Base-by-base conservation (phyloP, 2,797 vertebrate genomes). In the Botia kubotai region DNA sequence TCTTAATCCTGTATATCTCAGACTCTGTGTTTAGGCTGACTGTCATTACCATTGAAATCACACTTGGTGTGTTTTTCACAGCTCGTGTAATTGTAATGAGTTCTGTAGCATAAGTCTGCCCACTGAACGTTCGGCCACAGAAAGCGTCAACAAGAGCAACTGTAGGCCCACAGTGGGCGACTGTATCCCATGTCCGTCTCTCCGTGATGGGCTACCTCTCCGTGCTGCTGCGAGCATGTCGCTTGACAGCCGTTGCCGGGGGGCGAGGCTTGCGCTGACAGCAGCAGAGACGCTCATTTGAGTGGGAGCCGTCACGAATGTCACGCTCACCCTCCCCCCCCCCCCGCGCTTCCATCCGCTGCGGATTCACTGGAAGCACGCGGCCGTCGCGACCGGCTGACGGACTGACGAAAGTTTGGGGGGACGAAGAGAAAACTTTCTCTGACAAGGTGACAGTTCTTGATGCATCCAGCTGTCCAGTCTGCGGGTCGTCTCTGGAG, bases 231-330 rank as follows among this genome's bases (percentile, higher is more conserved):
- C 91, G 93, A 94, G 95, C 93, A 94, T 93, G 91, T 95, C 92
- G 94, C 95, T 94, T 97, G 96, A 97, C 97, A 98, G 96, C 94
- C 96, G 94, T 97, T 91, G 97, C 97, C 96, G 94, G 93, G 89
- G 97, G 97, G 95, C 95, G 96, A 96, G 95, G 95, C 96, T 96
- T 96, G 95, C 95, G 94, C 95, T 98, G 97, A 98, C 97, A 97
- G 96, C 95, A 96, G 95, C 95, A 95, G 94, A 95, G 95, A 95
- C 88, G 94, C 95, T 96, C 95, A 98, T 97, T 98, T 97, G 96
- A 98, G 96, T 72, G 95, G 94, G 94, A 97, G 96, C 96, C 96
- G 94, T 96, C 97, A 96, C 71, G 75, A 73, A 82, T 84, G 85
- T 84, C 82, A 86, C 69, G 43, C 96, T 8, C 19, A 46, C 95